Evolutionary conservation across 2,113 vertebrate species (phyloP).

Genomic region (Oncorhynchus gorbuscha): DNA sequence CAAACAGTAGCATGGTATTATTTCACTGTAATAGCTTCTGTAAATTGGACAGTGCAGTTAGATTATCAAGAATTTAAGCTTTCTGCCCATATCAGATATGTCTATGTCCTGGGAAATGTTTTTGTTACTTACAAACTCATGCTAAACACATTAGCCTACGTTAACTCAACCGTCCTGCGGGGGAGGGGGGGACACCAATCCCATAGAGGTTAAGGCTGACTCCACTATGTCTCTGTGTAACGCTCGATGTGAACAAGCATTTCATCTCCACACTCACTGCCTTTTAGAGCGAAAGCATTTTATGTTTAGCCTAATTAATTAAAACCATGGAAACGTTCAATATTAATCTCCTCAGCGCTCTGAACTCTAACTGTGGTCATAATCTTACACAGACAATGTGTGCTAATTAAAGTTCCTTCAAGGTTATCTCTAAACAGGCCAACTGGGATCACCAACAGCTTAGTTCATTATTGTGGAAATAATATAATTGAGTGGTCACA

Average conservation of each 20-base stretch:
- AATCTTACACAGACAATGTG: slow-evolving; percentile 10
- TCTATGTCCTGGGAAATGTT: too few species aligned
- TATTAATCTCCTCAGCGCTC: not conserved
- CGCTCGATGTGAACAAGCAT: not conserved
- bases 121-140: too few species aligned
- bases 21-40: too few species aligned
- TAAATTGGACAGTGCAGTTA: too few species aligned
- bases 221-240: not conserved
- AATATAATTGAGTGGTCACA: not conserved
- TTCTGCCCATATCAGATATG: too few species aligned
- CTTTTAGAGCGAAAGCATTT: not conserved
- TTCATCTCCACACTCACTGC: not conserved
- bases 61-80: too few species aligned
- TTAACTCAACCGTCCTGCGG: too few species aligned
- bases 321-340: slow-evolving; percentile 7
- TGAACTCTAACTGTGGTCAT: slow-evolving; percentile 1
- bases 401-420: slow-evolving; percentile 13
- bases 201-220: not conserved
- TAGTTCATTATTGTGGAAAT: not conserved
- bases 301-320: slow-evolving; percentile 17
- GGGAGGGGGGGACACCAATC: too few species aligned
- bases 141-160: too few species aligned
- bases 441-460: not conserved
- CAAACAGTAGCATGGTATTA: too few species aligned
- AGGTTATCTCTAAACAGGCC: slow-evolving; percentile 17